Percentiles rank a stretch among this genome's conserved stretches.
phyloP scores from a whole-genome alignment of 1,140 invertebrate genomes.

The Sycophaga agraensis region DNA sequence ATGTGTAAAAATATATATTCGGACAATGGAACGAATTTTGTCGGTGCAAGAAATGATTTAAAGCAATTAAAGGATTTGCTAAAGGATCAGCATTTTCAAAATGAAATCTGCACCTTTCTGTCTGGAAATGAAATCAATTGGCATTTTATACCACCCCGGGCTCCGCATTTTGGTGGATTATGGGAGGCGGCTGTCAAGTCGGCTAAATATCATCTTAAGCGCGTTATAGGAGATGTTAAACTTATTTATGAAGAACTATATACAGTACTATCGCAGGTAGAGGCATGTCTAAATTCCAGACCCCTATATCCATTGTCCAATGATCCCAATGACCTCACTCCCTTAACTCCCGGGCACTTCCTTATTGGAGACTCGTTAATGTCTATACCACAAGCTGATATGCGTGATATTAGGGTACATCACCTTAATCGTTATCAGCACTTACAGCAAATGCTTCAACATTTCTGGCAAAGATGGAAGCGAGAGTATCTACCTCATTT shows the following conservation, averaged over 20 bases:
- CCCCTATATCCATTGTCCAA: too few species aligned
- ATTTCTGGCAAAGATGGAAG: conserved; percentile 10
- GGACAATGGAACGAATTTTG: conserved; percentile 16
- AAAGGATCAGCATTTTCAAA: too few species aligned
- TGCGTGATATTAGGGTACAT: background rate
- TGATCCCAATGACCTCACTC: too few species aligned
- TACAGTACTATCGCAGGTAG: too few species aligned
- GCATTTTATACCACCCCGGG: too few species aligned
- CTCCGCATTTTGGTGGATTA: conserved; percentile 42
- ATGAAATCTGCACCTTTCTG: too few species aligned
- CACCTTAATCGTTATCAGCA: background rate
- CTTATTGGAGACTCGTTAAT: too few species aligned
- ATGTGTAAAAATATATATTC: background rate
- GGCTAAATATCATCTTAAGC: conserved; percentile 33
- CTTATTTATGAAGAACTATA: background rate
- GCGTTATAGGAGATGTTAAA: background rate
- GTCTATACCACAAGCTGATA: background rate
- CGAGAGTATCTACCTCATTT: conserved; percentile 7
- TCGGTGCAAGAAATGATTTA: conserved; percentile 15
- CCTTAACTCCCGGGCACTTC: too few species aligned
- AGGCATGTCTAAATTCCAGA: background rate
- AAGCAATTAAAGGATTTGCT: conserved; percentile 7
- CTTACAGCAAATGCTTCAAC: background rate
- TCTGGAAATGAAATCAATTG: too few species aligned
- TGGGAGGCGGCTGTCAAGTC: conserved; percentile 44